These are phyloP conservation scores for Asarcornis scutulata DNA, from an alignment of 2,113 vertebrate genomes.

Conservation along the genomic window DNA sequence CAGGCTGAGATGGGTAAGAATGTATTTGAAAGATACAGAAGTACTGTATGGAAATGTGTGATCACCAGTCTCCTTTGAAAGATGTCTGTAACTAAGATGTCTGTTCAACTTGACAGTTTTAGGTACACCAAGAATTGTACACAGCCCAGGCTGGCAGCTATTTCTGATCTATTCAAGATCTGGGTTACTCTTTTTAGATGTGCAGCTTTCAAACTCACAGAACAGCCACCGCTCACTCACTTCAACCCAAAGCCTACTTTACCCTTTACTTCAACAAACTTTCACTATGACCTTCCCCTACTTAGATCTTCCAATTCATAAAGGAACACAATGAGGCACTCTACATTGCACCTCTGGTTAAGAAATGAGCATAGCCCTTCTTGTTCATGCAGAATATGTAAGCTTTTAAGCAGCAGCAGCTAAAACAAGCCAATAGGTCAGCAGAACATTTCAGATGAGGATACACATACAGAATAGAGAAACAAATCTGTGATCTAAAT, in stretches of 20 bases:
- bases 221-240: not conserved
- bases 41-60: fast-evolving
- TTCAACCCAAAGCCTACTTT: not conserved
- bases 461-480: not conserved
- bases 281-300: not conserved
- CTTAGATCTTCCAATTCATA: not conserved
- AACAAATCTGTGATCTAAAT: not conserved
- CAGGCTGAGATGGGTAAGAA: not conserved
- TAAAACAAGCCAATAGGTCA: not conserved
- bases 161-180: not conserved
- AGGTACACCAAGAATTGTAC: not conserved
- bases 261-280: not conserved
- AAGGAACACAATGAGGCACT: not conserved
- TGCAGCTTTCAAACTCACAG: not conserved
- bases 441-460: not conserved
- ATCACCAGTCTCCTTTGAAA: not conserved
- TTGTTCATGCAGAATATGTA: fast-evolving
- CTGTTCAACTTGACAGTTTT: not conserved
- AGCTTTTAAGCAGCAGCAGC: not conserved
- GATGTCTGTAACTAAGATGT: not conserved
- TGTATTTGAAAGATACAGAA: not conserved
- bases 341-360: not conserved
- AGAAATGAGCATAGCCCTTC: not conserved
- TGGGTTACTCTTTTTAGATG: not conserved
- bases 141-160: not conserved